Base-by-base conservation (phyloP, 2,797 vertebrate species). In the Tragelaphus eurycerus region DNA sequence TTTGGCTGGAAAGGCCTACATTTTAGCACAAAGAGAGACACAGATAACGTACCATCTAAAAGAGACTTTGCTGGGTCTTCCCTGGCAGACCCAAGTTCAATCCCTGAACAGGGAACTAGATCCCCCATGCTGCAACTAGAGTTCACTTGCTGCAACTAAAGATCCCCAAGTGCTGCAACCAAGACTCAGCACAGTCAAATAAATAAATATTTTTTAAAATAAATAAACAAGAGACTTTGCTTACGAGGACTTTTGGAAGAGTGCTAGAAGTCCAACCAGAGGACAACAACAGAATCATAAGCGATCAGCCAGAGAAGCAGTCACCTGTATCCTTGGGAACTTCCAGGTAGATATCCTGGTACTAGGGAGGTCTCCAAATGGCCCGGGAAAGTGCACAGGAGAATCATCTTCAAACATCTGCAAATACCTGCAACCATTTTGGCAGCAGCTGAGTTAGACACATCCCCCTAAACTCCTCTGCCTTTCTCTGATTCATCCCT, bases 11-110 rank as follows among this genome's bases (percentile, higher is more conserved):
- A 12, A 46, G 19, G 21, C 46, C 38, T 38, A 25, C 25, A 46
- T 86, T 95, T 96, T 34, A 76, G 38, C 34, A 86, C n/a, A 31
- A 59, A 95, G 34, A 79, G 15, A 90, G 15, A 52, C 54, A 86
- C n/a, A 89, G 48, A 87, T 27, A 48, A 90, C 21, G 17, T 3
- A 55, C 19, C 38, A 60, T 71, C 78, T 85, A 52, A 43, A 38
- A 92, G 54, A 54, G 78, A 52, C 29, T 57, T 87, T 87, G 31
- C 50, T 62, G 71, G 23, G 23, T 43, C 38, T 76, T 76, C 38
- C 71, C 6, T 43, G 38, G 71, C 6, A 14, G 71, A 76, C 12
- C 23, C 23, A 43, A 15, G 38, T 76, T 43, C 3, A 1, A 15
- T 46, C 38, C 38, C 38, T 46, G 23, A 14, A 43, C 23, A 76